Base-by-base conservation (phyloP, 1,140 invertebrate genomes). In the Plodia interpunctella region DNA sequence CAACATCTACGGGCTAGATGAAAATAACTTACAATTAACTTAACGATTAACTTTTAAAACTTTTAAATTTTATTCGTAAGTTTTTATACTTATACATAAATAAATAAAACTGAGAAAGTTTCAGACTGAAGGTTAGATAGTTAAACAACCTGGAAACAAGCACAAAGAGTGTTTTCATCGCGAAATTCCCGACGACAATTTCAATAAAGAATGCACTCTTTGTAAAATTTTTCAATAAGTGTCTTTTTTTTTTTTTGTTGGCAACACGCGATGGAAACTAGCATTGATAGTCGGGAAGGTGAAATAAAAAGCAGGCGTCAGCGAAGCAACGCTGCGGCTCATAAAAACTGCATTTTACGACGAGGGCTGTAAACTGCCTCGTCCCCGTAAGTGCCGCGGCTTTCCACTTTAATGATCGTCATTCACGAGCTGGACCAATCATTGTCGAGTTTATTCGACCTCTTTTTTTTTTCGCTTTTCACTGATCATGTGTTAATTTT, bases 281-380 rank as follows among this genome's bases (percentile, higher is more conserved):
- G 69, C 57, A 68, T 69, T 76, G 77, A 78, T 74, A 70, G 68
- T 66, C 72, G 69, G 62, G 70, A 69, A 76, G 70, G 65, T 52
- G 65, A 66, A 76, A 78, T 74, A 78, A 80, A 80, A 76, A 78
- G 62, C 61, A 70, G n/a, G 61, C 68, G 71, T 66, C 63, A 44
- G 38, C 13, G 38, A 9, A 9, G 30, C 66, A 62, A 50, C 66
- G 58, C 32, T 49, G 38, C 58, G 53, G 63, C 62, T 68, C 68
- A 75, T 74, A 76, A 76, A 63, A 75, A 75, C 62, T 75, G 74
- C 70, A 77, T 77, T 74, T 72, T 70, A 63, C 60, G 58, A 57
- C 35, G 44, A n/a, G 30, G 32, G 44, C 54, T 50, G 59, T 62
- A 65, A 68, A 62, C 44, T 49, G 55, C 49, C 62, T 71, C 60